A percentile compares a stretch with the other conserved stretches of the same genome.
Evolutionary conservation across 2,888 invertebrate genomes (phyloP).

Genomic region (Acholoe squamosa): DNA sequence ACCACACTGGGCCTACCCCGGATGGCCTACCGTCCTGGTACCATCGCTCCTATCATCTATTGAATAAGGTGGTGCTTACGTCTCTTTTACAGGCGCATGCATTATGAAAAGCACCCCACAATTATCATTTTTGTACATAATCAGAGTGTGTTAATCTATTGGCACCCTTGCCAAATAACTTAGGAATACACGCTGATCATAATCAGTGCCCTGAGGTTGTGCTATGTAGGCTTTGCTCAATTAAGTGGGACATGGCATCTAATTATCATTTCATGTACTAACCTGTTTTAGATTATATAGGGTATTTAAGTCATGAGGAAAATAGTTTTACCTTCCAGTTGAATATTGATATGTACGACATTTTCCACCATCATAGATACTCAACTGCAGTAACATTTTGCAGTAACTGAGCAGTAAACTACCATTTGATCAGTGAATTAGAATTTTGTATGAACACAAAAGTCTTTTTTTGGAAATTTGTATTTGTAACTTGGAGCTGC

Average conservation of each 20-base stretch:
- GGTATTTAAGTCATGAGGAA: neutral
- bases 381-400: too few relatives aligned
- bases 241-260: slow-evolving; percentile 9
- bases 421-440: too few relatives aligned
- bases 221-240: slow-evolving; percentile 51
- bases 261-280: slow-evolving; percentile 3
- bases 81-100: neutral
- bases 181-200: neutral
- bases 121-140: neutral
- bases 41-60: neutral
- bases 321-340: too few relatives aligned
- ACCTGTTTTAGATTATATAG: neutral
- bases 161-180: neutral
- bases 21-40: slow-evolving; percentile 48
- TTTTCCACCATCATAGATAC: too few relatives aligned
- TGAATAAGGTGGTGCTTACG: slow-evolving; percentile 22
- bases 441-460: too few relatives aligned
- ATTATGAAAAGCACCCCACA: neutral
- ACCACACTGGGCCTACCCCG: slow-evolving; percentile 45
- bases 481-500: neutral
- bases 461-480: neutral
- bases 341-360: too few relatives aligned
- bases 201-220: slow-evolving; percentile 1
- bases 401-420: too few relatives aligned
- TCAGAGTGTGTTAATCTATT: neutral